These are phyloP conservation scores for Setophaga coronata DNA, from an alignment of 2,113 vertebrate species.

Conservation along the genomic window DNA sequence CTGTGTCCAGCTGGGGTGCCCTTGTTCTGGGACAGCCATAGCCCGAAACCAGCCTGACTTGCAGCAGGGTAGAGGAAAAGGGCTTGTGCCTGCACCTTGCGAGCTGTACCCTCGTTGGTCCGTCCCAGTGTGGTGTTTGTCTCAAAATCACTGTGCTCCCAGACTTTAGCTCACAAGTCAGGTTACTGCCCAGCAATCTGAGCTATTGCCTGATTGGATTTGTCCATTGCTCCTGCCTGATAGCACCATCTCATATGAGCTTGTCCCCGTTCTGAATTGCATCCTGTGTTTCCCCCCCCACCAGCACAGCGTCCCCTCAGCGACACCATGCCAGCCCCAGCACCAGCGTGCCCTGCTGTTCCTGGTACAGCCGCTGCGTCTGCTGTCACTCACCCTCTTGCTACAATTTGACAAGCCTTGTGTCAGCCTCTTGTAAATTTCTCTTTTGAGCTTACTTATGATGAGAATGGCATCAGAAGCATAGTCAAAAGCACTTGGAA, in stretches of 20 bases:
- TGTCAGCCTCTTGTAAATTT: not conserved
- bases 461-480: not conserved
- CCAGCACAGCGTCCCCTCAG: fast-evolving
- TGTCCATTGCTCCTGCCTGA: not conserved
- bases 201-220: not conserved
- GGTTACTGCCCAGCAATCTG: not conserved
- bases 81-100: fast-evolving
- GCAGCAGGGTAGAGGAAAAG: not conserved
- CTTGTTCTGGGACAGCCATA: fast-evolving
- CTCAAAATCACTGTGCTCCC: fast-evolving
- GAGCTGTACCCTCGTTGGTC: not conserved
- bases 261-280: not conserved
- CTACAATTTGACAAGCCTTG: not conserved
- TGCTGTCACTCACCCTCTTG: not conserved
- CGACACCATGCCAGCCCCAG: not conserved
- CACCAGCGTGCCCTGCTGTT: not conserved
- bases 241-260: not conserved
- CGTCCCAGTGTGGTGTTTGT: fast-evolving
- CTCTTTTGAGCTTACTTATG: not conserved
- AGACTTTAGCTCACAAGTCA: not conserved
- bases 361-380: fast-evolving
- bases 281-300: not conserved
- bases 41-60: not conserved
- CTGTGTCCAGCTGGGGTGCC: fast-evolving
- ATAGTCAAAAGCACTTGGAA: not conserved